These are phyloP conservation scores for Glyphotaelius pellucidus DNA, from an alignment of 2,888 invertebrate genomes.

Conservation along the genomic window DNA sequence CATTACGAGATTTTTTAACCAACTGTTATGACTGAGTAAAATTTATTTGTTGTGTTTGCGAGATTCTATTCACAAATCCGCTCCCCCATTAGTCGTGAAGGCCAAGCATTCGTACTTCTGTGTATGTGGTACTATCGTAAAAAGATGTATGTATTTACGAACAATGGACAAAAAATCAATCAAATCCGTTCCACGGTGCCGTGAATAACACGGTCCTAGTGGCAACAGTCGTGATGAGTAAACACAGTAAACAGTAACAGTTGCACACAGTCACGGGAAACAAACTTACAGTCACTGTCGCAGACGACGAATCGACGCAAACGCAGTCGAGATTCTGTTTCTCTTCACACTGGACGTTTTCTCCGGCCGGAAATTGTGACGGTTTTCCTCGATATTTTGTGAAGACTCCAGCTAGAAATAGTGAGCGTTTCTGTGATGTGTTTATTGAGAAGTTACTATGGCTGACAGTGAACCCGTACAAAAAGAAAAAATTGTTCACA, in stretches of 20 bases:
- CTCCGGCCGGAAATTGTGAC: conserved; percentile 57
- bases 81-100: conserved; percentile 51
- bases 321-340: conserved; percentile 25
- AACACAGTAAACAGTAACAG: conserved; percentile 76
- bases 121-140: conserved; percentile 31
- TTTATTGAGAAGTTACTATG: conserved; percentile 65
- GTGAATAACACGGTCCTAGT: conserved; percentile 49
- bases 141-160: conserved; percentile 44
- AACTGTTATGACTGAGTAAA: conserved; percentile 19
- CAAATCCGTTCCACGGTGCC: conserved; percentile 71
- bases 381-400: conserved; percentile 51
- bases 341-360: conserved; percentile 68
- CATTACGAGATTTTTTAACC: conserved; percentile 41
- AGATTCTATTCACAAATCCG: conserved; percentile 50
- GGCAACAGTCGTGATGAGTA: conserved; percentile 71
- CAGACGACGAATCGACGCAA: not conserved
- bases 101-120: conserved; percentile 43
- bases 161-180: conserved; percentile 74
- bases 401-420: not conserved
- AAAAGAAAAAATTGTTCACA: conserved; percentile 84
- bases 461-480: conserved; percentile 72
- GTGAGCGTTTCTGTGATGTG: not conserved
- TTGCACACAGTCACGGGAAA: not conserved
- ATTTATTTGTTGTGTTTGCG: conserved; percentile 35
- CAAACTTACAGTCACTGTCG: not conserved